A percentile compares a stretch with the other conserved stretches of the same genome.
These are phyloP conservation scores for Cryptotis parvus DNA, from an alignment of 2,113 vertebrate species.

Conservation along the genomic window DNA sequence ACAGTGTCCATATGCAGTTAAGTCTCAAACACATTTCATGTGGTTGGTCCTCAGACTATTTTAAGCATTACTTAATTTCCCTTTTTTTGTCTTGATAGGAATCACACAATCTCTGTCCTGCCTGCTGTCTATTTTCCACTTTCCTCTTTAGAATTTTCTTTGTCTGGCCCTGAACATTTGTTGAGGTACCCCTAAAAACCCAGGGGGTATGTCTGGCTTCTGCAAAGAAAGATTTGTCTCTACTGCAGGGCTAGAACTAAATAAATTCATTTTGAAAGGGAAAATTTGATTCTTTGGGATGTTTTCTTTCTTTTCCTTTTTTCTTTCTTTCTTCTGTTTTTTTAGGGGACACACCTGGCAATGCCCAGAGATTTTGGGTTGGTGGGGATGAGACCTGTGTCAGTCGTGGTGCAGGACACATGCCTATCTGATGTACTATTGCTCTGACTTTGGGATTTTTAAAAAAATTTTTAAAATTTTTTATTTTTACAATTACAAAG, in stretches of 20 bases:
- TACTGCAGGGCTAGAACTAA: neutral
- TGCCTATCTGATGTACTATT: too few relatives aligned
- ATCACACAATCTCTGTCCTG: neutral
- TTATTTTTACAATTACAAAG: too few relatives aligned
- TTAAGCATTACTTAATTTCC: neutral
- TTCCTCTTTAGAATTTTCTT: neutral
- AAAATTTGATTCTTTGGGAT: neutral
- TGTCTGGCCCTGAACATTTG: neutral
- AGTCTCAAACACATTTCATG: conserved; percentile 1
- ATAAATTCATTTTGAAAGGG: neutral
- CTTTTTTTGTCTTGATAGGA: neutral
- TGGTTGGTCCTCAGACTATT: conserved; percentile 10
- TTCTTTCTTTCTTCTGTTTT: too few relatives aligned
- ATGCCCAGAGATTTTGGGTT: too few relatives aligned
- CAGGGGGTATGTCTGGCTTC: neutral
- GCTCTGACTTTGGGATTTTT: too few relatives aligned
- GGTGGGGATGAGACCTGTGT: too few relatives aligned
- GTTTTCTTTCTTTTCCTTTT: too few relatives aligned
- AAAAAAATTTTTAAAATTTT: too few relatives aligned
- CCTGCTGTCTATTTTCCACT: neutral
- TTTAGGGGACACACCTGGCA: too few relatives aligned
- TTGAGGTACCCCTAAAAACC: neutral
- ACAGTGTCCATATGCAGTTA: neutral
- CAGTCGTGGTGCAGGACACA: too few relatives aligned
- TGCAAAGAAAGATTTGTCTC: neutral